Evolutionary conservation across 1,140 invertebrate genomes (phyloP).

Genomic region (Copidosoma floridanum): DNA sequence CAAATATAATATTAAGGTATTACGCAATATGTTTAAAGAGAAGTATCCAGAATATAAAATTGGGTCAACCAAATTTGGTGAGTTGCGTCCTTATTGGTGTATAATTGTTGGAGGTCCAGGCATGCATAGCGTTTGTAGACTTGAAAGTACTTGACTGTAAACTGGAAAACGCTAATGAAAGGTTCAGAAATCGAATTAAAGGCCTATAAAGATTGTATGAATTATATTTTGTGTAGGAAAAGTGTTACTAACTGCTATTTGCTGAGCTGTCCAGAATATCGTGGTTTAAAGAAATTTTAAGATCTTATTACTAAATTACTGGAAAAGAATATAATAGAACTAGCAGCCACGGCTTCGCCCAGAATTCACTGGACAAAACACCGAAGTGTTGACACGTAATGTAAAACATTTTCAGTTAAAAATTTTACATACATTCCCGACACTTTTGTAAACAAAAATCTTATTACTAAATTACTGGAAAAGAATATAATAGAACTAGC

Average conservation of each 20-base stretch:
- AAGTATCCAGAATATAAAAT: neutral
- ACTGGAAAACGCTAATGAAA: constrained; percentile 7
- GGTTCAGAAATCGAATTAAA: neutral
- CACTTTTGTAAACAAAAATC: no score
- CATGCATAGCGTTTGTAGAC: constrained; percentile 24
- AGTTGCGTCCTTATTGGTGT: constrained; percentile 27
- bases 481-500: no score
- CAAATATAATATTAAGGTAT: neutral
- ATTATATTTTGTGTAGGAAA: constrained; percentile 7
- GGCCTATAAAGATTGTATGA: constrained; percentile 8
- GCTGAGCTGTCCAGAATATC: neutral
- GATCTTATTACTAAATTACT: no score
- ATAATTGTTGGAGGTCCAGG: constrained; percentile 21
- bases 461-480: no score
- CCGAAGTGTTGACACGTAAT: no score
- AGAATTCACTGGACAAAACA: no score
- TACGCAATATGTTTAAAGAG: neutral
- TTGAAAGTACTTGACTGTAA: constrained; percentile 22
- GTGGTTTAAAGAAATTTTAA: no score
- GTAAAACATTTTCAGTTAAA: no score
- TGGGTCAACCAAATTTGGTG: constrained; percentile 22
- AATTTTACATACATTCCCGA: no score
- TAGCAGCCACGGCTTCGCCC: no score
- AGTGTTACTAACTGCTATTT: neutral
- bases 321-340: no score